Conservation (phyloP, 2,888 invertebrate genomes). For the Synergus umbraculus region DNA sequence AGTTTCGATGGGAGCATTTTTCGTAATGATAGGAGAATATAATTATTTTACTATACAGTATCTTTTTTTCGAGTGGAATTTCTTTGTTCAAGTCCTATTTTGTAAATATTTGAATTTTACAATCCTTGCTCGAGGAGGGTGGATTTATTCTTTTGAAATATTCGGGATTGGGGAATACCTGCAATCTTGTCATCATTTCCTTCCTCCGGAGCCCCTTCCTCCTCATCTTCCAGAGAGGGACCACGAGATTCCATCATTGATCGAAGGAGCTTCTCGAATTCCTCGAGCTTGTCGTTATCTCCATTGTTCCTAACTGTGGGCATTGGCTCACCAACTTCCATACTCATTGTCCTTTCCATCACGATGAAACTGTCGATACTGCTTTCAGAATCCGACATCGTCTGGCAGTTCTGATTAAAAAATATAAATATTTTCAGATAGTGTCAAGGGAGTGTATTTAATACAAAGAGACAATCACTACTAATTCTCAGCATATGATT, state of each 20-base stretch:
- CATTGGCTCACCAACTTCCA: conserved; percentile 10
- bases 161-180: conserved; percentile 47
- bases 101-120: not conserved
- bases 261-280: conserved; percentile 72
- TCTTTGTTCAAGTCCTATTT: not conserved
- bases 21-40: too few relatives aligned
- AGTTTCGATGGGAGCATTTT: too few relatives aligned
- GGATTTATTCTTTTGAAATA: not conserved
- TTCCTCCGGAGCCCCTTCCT: conserved; percentile 57
- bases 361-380: conserved; percentile 57
- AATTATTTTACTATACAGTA: too few relatives aligned
- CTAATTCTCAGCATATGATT: not conserved
- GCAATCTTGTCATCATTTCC: conserved; percentile 58
- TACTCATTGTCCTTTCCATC: conserved; percentile 41
- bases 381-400: conserved; percentile 69
- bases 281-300: conserved; percentile 69
- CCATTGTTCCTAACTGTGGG: conserved; percentile 54
- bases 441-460: not conserved
- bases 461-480: too few relatives aligned
- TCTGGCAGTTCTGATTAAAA: conserved; percentile 35
- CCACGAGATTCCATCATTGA: conserved; percentile 70
- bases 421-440: not conserved
- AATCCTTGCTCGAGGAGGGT: not conserved
- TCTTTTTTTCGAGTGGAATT: not conserved
- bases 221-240: conserved; percentile 64